Evolutionary conservation across 2,797 vertebrate genomes (phyloP).

Genomic region (Characodon lateralis): DNA sequence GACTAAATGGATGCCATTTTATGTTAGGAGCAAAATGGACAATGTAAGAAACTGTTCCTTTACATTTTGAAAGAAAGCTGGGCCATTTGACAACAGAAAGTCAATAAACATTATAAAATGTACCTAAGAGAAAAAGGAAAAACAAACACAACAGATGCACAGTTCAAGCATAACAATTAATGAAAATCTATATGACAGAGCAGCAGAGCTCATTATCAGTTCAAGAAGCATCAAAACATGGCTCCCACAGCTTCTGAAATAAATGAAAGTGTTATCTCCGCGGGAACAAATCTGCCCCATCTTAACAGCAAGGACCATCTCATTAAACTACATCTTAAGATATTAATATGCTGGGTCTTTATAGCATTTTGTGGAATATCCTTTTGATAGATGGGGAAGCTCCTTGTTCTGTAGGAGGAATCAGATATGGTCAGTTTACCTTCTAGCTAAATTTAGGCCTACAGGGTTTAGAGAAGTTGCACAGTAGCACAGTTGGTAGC

Average conservation of each 20-base stretch:
- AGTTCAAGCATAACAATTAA: not conserved
- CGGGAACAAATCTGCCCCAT: slow-evolving; percentile 1
- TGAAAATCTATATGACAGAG: not conserved
- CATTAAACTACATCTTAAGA: not conserved
- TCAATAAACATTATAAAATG: not conserved
- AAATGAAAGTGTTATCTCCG: not conserved
- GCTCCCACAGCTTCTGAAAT: not conserved
- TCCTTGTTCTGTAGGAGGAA: not conserved
- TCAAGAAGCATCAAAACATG: not conserved
- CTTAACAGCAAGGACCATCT: not conserved
- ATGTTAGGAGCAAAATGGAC: not conserved
- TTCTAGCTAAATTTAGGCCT: not conserved
- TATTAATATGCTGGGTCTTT: not conserved
- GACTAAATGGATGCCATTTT: not conserved
- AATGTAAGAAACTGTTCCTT: not conserved
- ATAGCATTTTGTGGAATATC: not conserved
- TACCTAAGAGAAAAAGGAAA: not conserved
- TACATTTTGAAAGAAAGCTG: not conserved
- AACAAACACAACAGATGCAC: not conserved
- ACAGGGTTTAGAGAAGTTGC: not conserved
- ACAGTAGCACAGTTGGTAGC: too few relatives aligned
- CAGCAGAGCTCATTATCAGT: not conserved
- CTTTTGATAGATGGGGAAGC: not conserved
- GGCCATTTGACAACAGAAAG: not conserved
- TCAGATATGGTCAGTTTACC: not conserved